Evolutionary conservation across 2,113 vertebrate species (phyloP).

Genomic region (Dinomys branickii): DNA sequence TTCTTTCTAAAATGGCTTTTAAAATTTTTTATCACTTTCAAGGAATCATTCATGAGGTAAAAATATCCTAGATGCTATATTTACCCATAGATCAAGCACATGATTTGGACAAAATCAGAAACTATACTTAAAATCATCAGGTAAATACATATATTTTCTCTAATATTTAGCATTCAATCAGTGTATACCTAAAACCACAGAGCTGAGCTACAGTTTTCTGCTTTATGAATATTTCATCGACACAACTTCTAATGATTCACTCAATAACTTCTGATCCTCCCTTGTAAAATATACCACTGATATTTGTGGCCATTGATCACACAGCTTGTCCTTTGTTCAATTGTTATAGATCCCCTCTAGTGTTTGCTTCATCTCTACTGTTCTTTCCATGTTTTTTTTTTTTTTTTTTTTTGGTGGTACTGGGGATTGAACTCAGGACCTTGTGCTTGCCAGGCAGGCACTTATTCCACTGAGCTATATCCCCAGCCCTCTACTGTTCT

Average conservation of each 20-base stretch:
- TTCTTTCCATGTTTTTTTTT: no score
- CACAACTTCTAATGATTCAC: constrained; percentile 69
- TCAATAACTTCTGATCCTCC: constrained; percentile 62
- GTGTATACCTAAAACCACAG: constrained; percentile 26
- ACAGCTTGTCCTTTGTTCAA: constrained; percentile 27
- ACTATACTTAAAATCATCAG: constrained; percentile 32
- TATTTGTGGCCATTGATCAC: constrained; percentile 76
- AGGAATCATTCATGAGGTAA: background rate
- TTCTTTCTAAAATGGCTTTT: background rate
- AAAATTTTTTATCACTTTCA: background rate
- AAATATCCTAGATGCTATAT: background rate
- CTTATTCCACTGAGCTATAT: no score
- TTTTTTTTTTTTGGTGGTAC: no score
- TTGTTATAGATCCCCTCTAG: constrained; percentile 64
- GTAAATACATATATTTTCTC: background rate
- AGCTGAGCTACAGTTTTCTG: constrained; percentile 54
- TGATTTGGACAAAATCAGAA: constrained; percentile 3
- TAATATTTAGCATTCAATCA: constrained; percentile 30
- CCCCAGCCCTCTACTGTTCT: constrained; percentile 59
- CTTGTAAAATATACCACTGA: constrained; percentile 71
- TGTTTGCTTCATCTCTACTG: constrained; percentile 70
- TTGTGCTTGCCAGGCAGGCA: no score
- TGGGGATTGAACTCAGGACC: no score
- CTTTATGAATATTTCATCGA: constrained; percentile 68
- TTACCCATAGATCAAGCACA: constrained; percentile 25